Evolutionary conservation across 2,888 invertebrate genomes (phyloP).

Genomic region (Tipula confusa): DNA sequence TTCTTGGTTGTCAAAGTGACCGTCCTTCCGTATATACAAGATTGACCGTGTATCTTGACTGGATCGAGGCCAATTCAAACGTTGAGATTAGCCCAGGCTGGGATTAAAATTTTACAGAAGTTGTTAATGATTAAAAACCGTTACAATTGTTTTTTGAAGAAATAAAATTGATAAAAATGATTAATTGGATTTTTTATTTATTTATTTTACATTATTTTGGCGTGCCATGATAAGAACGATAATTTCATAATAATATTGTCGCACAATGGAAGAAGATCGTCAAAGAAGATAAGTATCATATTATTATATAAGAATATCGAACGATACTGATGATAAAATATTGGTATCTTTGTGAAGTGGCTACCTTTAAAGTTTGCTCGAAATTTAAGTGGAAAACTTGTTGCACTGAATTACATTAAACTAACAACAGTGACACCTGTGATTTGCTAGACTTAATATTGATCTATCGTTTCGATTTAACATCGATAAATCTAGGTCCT

Average conservation of each 20-base stretch:
- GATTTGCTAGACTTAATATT: neutral
- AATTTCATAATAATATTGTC: neutral
- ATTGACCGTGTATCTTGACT: neutral
- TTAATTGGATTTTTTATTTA: neutral
- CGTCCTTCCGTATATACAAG: constrained; percentile 20
- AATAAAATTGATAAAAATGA: neutral
- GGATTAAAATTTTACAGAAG: neutral
- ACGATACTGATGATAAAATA: neutral
- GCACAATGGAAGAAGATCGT: neutral
- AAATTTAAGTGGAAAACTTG: neutral
- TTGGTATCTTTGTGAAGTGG: too few species aligned
- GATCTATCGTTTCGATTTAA: neutral
- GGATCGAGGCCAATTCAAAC: neutral
- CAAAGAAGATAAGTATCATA: neutral
- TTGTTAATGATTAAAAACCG: neutral
- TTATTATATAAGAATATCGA: neutral
- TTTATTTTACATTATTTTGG: too few species aligned
- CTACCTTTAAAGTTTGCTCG: too few species aligned
- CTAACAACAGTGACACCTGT: too few species aligned
- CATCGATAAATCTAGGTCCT: too few species aligned
- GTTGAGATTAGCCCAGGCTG: neutral
- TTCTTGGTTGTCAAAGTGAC: constrained; percentile 26
- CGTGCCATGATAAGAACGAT: neutral
- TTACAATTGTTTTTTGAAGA: neutral
- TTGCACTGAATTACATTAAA: too few species aligned